A percentile compares a stretch with the other conserved stretches of the same genome.
Evolutionary conservation across 37 sponge, comb jelly and placozoan species (phyloP).

Genomic region (Halisarca cf. caerulea): DNA sequence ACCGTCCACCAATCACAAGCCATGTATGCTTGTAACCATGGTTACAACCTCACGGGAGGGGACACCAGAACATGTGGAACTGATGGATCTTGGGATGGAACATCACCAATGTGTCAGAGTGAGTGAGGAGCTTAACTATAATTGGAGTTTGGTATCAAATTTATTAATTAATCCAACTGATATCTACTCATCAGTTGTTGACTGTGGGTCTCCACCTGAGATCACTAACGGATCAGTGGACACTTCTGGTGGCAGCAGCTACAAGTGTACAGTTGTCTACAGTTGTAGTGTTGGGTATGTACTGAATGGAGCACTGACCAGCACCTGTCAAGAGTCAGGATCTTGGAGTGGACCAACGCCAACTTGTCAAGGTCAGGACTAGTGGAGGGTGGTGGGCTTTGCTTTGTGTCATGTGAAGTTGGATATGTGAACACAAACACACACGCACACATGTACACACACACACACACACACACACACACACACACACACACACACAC

Average conservation of each 20-base stretch:
- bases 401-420: too few species aligned
- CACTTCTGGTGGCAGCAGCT: background rate
- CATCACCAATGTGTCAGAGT: background rate
- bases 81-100: slow-evolving; percentile 1
- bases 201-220: too few species aligned
- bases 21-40: background rate
- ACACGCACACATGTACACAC: too few species aligned
- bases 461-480: too few species aligned
- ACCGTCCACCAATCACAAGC: slow-evolving; percentile 1
- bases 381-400: too few species aligned
- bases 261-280: slow-evolving; percentile 2
- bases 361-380: background rate
- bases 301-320: background rate
- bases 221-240: too few species aligned
- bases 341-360: background rate
- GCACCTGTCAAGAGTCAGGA: background rate
- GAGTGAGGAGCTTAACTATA: too few species aligned
- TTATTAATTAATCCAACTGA: too few species aligned
- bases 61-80: background rate
- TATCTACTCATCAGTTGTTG: too few species aligned
- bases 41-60: background rate
- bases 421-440: too few species aligned
- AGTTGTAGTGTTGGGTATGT: background rate
- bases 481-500: too few species aligned
- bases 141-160: too few species aligned